Conservation (phyloP, 2,113 vertebrate genomes). For the Entomyzon cyanotis region DNA sequence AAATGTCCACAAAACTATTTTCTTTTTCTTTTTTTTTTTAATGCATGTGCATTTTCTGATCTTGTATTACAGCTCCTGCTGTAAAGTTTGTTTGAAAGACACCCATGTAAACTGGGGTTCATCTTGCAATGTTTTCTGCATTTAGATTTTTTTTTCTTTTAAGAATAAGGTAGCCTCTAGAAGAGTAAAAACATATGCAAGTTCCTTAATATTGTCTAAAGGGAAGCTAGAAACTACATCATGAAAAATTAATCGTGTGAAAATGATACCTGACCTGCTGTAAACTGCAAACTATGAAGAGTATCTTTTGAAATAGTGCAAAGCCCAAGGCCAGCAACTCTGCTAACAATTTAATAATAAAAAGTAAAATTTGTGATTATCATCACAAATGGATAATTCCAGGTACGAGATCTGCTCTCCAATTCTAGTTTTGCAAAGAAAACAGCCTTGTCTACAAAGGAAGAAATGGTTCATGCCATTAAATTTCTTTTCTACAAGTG, state of each 20-base stretch:
- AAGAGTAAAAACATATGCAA: neutral
- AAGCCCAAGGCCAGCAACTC: neutral
- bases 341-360: neutral
- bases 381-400: neutral
- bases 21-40: neutral
- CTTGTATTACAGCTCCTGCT: neutral
- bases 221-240: neutral
- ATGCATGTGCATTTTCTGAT: neutral
- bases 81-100: neutral
- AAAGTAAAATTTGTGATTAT: neutral
- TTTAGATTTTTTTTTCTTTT: neutral
- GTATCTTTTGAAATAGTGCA: neutral
- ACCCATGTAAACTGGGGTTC: neutral
- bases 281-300: neutral
- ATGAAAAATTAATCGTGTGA: neutral
- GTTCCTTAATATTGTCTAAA: neutral
- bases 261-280: neutral
- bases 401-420: neutral
- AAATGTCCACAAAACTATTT: neutral
- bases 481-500: neutral
- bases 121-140: neutral
- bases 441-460: neutral
- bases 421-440: neutral
- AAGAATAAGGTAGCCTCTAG: neutral
- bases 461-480: neutral